Evolutionary conservation across 2,113 vertebrate species (phyloP).

Genomic region (Bettongia penicillata): DNA sequence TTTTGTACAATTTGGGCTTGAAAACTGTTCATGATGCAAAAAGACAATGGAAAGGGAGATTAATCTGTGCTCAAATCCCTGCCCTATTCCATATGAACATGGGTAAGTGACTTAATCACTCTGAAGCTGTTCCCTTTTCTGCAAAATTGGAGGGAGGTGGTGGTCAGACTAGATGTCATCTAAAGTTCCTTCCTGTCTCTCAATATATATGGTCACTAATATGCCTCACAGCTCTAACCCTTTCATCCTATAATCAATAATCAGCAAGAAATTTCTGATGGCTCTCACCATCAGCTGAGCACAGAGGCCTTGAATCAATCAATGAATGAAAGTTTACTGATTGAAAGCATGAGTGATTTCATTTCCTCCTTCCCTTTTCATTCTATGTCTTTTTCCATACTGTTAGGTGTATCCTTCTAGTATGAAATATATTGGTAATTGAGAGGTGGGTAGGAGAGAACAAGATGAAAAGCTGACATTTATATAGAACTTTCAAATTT

Average conservation of each 20-base stretch:
- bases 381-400: not conserved
- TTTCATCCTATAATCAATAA: not conserved
- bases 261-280: not conserved
- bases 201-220: not conserved
- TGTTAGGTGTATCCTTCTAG: conserved; percentile 12
- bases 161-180: not conserved
- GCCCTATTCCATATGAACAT: not conserved
- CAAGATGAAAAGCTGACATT: not conserved
- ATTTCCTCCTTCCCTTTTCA: conserved; percentile 9
- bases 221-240: not conserved
- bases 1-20: conserved; percentile 6
- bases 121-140: not conserved
- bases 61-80: not conserved
- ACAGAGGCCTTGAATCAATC: conserved; percentile 13
- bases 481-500: not conserved
- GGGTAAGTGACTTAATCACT: not conserved
- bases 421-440: not conserved
- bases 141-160: not conserved
- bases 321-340: conserved; percentile 32
- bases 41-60: not conserved
- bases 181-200: not conserved
- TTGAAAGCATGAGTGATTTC: conserved; percentile 15
- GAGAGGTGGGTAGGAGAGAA: not conserved
- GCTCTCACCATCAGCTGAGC: conserved; percentile 9
- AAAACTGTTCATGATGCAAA: not conserved